Evolutionary conservation across 1,140 invertebrate species (phyloP), one percentile per base, ranked within the genome.

Genomic region (Drosophila bocqueti): DNA sequence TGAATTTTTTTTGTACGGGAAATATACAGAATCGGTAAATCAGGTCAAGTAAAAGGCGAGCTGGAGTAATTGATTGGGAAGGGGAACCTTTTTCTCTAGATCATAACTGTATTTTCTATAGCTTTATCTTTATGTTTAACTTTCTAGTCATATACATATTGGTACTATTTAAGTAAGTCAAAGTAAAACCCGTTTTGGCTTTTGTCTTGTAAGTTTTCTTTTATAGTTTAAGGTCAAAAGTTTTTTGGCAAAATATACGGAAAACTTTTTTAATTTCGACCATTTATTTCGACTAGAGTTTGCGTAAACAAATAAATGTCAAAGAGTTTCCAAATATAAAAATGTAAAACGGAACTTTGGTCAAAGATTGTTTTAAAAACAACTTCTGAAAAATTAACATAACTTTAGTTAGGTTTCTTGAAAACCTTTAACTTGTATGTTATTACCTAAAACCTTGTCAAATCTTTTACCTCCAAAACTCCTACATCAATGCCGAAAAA

Each of bases 1-100:
- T 74, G 58, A 68, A 75, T 75, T 62, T 73, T 72, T 46, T 47
- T 59, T 72, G 67, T 42, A 34, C 47, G 31, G 47, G 49, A 74
- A 62, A 62, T 62, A 74, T 42, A 43, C 47, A 36, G 42, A 62
- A 47, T 47, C 57, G 55, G 40, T 61, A 62, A 72, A 74, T 72
- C 55, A 49, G 67, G 46, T 38, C 67, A 61, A 72, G 43, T 61
- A 18, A 21, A 36, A n/a, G 38, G 24, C 21, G 2, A n/a, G 29
- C 1, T 7, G 36, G 10, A 38, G 45, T 8, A 31, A 71, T 38
- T 26, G 50, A 50, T 10, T 26, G 63, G 10, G 3, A 43, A 15
- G 34, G 18, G 2, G 49, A 29, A 26, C 11, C 7, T 26, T 24
- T 24, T 40, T 49, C 10, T n/a, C 7, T 34, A 50, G 57, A 47